phyloP scores from a whole-genome alignment of 2,888 invertebrate genomes.

The Lasius platythorax region DNA sequence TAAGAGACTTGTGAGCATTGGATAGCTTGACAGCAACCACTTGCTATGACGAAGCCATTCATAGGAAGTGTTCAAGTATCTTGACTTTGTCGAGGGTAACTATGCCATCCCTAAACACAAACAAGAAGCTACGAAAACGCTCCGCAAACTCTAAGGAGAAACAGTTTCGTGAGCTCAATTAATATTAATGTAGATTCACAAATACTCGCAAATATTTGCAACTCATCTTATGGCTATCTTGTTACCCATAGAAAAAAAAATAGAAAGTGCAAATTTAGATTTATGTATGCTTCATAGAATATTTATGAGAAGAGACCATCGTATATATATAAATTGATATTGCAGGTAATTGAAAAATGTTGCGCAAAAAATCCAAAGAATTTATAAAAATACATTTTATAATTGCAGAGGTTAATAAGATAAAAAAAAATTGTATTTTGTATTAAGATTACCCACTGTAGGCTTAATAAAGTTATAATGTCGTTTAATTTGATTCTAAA shows the following conservation, averaged over 20 bases:
- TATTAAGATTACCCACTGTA: background rate
- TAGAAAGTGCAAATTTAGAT: background rate
- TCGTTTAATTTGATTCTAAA: background rate
- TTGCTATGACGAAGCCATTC: constrained; percentile 24
- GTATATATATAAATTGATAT: background rate
- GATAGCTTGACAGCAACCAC: background rate
- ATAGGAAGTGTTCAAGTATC: constrained; percentile 16
- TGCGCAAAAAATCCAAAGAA: background rate
- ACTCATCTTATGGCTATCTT: constrained; percentile 3
- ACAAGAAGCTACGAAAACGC: constrained; percentile 44
- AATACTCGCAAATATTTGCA: constrained; percentile 33
- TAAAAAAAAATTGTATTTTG: background rate
- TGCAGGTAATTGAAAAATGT: background rate
- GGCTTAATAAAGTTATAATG: background rate
- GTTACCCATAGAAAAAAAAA: constrained; percentile 5
- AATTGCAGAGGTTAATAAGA: background rate
- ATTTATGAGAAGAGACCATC: background rate
- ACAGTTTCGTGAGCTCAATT: constrained; percentile 33
- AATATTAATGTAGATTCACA: constrained; percentile 6
- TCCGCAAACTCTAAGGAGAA: constrained; percentile 33
- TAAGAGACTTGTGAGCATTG: constrained; percentile 12
- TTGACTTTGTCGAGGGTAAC: constrained; percentile 21
- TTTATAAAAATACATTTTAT: background rate
- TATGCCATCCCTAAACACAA: constrained; percentile 6
- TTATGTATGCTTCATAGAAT: background rate